Evolutionary conservation across 2,888 invertebrate genomes (phyloP).

Genomic region (Orthonychiurus folsomi): DNA sequence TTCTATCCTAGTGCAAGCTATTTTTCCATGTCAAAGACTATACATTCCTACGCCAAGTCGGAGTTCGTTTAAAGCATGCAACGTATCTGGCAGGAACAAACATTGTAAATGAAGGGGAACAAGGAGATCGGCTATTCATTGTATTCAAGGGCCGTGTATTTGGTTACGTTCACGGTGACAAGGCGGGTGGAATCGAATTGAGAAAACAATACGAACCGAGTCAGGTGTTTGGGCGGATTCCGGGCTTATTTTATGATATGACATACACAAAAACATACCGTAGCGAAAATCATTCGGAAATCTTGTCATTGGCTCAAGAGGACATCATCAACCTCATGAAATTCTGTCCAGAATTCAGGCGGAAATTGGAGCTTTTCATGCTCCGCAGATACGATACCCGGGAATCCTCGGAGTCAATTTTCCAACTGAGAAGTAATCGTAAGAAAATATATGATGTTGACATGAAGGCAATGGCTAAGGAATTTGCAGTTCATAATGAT

Average conservation of each 20-base stretch:
- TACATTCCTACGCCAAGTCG: slow-evolving; percentile 25
- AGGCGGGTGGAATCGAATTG: slow-evolving; percentile 18
- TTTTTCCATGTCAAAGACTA: slow-evolving; percentile 9
- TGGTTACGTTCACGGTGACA: slow-evolving; percentile 21
- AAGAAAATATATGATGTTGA: neutral
- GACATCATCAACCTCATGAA: slow-evolving; percentile 16
- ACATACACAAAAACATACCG: slow-evolving; percentile 32
- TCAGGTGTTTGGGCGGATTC: slow-evolving; percentile 28
- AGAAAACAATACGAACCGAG: slow-evolving; percentile 26
- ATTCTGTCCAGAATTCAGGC: slow-evolving; percentile 12
- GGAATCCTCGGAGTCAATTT: neutral
- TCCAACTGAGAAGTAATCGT: neutral
- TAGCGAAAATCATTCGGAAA: slow-evolving; percentile 28
- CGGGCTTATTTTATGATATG: slow-evolving; percentile 28
- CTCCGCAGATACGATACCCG: neutral
- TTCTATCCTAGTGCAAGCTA: slow-evolving; percentile 9
- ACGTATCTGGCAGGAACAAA: slow-evolving; percentile 30
- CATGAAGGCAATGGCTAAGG: too few species aligned
- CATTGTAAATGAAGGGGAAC: slow-evolving; percentile 31
- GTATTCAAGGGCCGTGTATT: slow-evolving; percentile 32
- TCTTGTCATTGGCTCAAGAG: slow-evolving; percentile 25
- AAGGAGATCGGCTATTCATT: slow-evolving; percentile 29
- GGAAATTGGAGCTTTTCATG: neutral
- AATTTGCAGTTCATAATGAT: too few species aligned
- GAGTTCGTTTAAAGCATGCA: slow-evolving; percentile 21